Percentiles rank a stretch among this genome's conserved stretches.
Conservation (phyloP, 2,888 invertebrate genomes). For the Heliconius charithonia region DNA sequence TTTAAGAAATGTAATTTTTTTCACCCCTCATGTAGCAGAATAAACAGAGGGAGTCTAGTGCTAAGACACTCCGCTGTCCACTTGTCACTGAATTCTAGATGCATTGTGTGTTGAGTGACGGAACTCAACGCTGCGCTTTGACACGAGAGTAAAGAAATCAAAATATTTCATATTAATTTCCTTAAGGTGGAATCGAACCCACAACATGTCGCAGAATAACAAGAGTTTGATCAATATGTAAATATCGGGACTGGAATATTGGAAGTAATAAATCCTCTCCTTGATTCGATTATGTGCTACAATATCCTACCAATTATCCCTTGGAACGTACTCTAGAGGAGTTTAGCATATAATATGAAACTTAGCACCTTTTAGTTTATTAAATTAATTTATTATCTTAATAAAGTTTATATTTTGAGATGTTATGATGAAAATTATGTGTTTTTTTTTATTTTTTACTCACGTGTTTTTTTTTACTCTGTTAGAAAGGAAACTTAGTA, state of each 20-base stretch:
- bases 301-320: conserved; percentile 13
- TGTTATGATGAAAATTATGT: not conserved
- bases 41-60: too few species aligned
- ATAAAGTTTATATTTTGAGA: not conserved
- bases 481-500: not conserved
- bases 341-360: not conserved
- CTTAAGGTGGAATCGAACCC: not conserved
- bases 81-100: not conserved
- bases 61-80: not conserved
- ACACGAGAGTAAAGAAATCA: not conserved
- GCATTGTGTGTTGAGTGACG: not conserved
- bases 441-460: not conserved
- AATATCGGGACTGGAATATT: conserved; percentile 1
- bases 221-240: not conserved
- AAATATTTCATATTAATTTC: not conserved
- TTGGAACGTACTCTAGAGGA: not conserved
- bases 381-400: not conserved
- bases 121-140: not conserved
- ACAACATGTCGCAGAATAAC: not conserved
- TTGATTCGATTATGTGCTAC: conserved; percentile 4
- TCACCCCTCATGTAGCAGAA: too few species aligned
- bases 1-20: too few species aligned
- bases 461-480: not conserved
- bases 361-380: conserved; percentile 1
- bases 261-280: conserved; percentile 1